phyloP scores from a whole-genome alignment of 2,797 vertebrate species.

The Myotis findleyi region DNA sequence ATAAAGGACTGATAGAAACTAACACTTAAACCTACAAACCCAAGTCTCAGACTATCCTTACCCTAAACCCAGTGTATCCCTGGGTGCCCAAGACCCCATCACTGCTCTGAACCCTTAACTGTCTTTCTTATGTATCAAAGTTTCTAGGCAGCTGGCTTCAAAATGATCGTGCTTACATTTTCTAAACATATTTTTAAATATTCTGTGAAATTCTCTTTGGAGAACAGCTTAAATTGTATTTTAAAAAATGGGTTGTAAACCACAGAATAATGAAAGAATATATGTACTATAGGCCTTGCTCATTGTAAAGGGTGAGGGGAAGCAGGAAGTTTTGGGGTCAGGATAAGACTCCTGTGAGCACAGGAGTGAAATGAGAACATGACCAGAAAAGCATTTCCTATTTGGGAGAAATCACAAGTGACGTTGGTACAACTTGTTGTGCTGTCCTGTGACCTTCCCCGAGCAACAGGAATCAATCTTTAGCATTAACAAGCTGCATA shows the following conservation, averaged over 20 bases:
- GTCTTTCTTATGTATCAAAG: neutral
- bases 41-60: neutral
- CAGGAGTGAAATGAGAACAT: neutral
- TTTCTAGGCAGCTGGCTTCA: neutral
- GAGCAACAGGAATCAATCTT: neutral
- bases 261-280: neutral
- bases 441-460: neutral
- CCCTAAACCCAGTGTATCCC: neutral
- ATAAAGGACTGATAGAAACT: neutral
- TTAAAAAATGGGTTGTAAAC: neutral
- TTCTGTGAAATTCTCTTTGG: neutral
- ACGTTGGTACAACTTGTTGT: neutral
- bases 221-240: neutral
- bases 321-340: neutral
- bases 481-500: neutral
- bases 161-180: neutral
- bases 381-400: neutral
- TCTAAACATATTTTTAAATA: neutral
- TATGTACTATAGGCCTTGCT: neutral
- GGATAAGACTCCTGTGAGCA: neutral
- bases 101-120: neutral
- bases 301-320: neutral
- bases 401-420: neutral
- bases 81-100: no score
- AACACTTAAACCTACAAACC: neutral